A percentile compares a stretch with the other conserved stretches of the same genome.
These are phyloP conservation scores for Teleogryllus occipitalis DNA, from an alignment of 1,140 invertebrate genomes.

Conservation along the genomic window DNA sequence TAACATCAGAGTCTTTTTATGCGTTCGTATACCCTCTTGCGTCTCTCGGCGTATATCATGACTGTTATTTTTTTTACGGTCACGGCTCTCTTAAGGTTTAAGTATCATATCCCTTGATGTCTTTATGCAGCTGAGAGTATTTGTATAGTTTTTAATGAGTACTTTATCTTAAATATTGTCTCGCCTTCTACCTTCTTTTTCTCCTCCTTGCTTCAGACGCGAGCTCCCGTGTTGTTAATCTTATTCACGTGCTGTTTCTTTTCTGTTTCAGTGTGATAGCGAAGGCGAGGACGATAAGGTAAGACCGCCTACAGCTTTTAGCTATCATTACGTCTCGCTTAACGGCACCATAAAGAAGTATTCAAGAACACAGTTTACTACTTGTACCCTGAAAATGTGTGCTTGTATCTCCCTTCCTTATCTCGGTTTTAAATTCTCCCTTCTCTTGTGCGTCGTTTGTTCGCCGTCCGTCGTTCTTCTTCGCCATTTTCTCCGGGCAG, in stretches of 20 bases:
- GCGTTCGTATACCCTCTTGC: not conserved
- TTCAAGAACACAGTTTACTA: not conserved
- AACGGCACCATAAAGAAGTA: not conserved
- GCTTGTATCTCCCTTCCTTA: conserved; percentile 4
- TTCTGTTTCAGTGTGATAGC: conserved; percentile 76
- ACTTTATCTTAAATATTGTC: not conserved
- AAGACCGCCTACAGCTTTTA: conserved; percentile 32
- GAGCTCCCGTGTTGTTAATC: not conserved
- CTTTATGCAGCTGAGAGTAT: not conserved
- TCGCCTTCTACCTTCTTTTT: not conserved
- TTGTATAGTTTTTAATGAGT: not conserved
- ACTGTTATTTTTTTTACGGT: not conserved
- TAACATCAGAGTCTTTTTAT: not conserved
- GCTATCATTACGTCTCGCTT: not conserved
- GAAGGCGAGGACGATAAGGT: conserved; percentile 80
- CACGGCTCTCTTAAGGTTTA: not conserved
- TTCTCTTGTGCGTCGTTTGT: not conserved
- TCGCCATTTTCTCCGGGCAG: not conserved
- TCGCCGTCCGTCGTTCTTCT: not conserved
- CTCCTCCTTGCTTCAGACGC: not conserved
- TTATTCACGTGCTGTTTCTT: conserved; percentile 33
- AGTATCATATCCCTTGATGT: conserved; percentile 4
- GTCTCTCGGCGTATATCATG: not conserved
- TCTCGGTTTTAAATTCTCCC: not conserved
- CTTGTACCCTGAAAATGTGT: not conserved